Evolutionary conservation across 2,797 vertebrate species (phyloP).

Genomic region (Melanogrammus aeglefinus): DNA sequence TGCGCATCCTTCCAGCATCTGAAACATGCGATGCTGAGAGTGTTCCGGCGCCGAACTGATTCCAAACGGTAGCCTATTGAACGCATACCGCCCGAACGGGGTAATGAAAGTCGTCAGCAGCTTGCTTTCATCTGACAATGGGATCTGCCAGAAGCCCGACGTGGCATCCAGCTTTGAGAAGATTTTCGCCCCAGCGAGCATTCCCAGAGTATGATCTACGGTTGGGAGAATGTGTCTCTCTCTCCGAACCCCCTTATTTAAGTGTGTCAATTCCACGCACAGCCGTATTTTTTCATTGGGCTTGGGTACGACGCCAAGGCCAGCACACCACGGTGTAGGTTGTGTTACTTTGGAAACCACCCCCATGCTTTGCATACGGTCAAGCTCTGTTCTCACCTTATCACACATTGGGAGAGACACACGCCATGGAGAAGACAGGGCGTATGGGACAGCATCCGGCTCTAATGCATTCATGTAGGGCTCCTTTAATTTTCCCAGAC

Average conservation of each 20-base stretch:
- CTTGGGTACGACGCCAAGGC: constrained; percentile 24
- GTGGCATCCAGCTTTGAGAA: constrained; percentile 26
- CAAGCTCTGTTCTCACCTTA: constrained; percentile 6
- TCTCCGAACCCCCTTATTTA: constrained; percentile 30
- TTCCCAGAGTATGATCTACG: constrained; percentile 22
- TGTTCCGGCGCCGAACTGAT: too few species aligned
- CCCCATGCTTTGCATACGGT: constrained; percentile 1
- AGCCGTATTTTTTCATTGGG: not conserved
- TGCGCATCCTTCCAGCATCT: too few species aligned
- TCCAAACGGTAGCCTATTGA: too few species aligned
- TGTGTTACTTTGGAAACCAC: constrained; percentile 18
- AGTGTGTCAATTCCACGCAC: too few species aligned
- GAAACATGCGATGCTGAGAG: too few species aligned
- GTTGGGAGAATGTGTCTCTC: constrained; percentile 32
- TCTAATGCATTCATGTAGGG: constrained; percentile 24
- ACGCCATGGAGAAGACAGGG: constrained; percentile 8
- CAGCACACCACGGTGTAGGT: constrained; percentile 11
- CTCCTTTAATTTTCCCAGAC: constrained; percentile 30
- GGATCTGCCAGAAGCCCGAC: too few species aligned
- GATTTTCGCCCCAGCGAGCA: constrained; percentile 10
- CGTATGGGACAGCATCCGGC: constrained; percentile 4
- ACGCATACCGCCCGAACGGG: too few species aligned
- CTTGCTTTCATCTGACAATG: too few species aligned
- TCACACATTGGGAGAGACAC: constrained; percentile 12
- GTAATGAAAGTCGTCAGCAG: constrained; percentile 12